Evolutionary conservation across 2,797 vertebrate species (phyloP), one percentile per base, ranked within the genome.

Genomic region (Trachops cirrhosus): DNA sequence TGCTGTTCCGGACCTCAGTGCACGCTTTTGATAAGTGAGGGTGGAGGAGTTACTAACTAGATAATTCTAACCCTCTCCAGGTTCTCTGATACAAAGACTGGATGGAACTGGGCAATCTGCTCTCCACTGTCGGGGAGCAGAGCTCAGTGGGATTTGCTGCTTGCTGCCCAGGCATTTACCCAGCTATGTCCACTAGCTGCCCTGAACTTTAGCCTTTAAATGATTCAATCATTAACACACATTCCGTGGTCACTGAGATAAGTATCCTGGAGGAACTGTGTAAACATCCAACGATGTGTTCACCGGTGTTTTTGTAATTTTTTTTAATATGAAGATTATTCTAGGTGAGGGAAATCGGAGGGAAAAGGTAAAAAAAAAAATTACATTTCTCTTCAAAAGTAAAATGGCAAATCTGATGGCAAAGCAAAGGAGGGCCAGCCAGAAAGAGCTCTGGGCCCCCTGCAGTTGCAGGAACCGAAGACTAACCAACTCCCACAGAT

Each of bases 161-260:
- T 34, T 34, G 54, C 9, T 14, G 48, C 75, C 26, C 86, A 75
- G 34, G 29, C 41, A 34, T 9, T n/a, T 50, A 32, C 67, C 57
- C 5, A 3, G 18, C 39, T 12, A 37, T 39, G 54, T 75, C 52
- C 62, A n/a, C 9, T 10, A 54, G 29, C n/a, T 62, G 48, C 1
- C 3, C 67, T 46, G n/a, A 86, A 91, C 46, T 39, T 54, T 10
- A 34, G 34, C 82, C 73, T 75, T 39, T n/a, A 34, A 37, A 9
- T 29, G 39, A 26, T 32, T 92, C 52, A 86, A 57, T 73, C 64
- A 94, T 79, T 87, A 87, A 92, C 37, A 41, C 26, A 14, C 37
- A 0, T 86, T 92, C 26, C 10, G 41, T 16, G 78, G 18, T 79
- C 46, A 64, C 8, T 2, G 5, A 68, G 24, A 29, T 9, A 37